Percentiles rank a stretch among this genome's conserved stretches.
Conservation (phyloP, 92 coral and sea anemone species). For the Actinostola sp. region DNA sequence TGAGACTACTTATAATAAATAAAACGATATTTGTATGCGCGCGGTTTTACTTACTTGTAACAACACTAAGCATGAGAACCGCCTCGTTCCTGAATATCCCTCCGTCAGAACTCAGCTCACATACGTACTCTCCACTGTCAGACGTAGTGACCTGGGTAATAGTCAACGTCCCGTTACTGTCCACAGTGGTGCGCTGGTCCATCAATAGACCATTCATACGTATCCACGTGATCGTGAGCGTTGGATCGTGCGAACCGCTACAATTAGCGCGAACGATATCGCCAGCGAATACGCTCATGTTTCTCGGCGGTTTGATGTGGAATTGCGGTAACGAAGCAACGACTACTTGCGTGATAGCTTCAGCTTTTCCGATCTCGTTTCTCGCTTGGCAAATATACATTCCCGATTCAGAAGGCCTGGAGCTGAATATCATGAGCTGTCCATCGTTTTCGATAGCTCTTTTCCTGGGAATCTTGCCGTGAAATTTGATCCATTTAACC, state of each 20-base stretch:
- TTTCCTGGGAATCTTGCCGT: constrained; percentile 29
- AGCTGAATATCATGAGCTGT: constrained; percentile 35
- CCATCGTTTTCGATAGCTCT: constrained; percentile 21
- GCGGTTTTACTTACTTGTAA: constrained; percentile 43
- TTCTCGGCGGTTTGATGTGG: constrained; percentile 20
- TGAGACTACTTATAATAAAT: no score
- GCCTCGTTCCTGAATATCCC: constrained; percentile 56
- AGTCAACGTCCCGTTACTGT: constrained; percentile 44
- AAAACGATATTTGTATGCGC: background rate
- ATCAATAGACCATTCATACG: constrained; percentile 54
- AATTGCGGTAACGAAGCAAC: constrained; percentile 58
- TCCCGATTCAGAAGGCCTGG: constrained; percentile 53
- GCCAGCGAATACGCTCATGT: constrained; percentile 27
- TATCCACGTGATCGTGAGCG: constrained; percentile 55
- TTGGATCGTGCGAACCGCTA: constrained; percentile 61
- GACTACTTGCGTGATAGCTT: constrained; percentile 59
- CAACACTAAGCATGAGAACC: constrained; percentile 36
- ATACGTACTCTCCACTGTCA: constrained; percentile 72
- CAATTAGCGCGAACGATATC: constrained; percentile 55
- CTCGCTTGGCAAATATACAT: constrained; percentile 56
- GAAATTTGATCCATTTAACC: constrained; percentile 59
- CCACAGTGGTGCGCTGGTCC: constrained; percentile 40
- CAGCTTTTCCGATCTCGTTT: constrained; percentile 51
- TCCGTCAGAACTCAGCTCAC: constrained; percentile 58
- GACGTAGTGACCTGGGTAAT: constrained; percentile 55